Evolutionary conservation across 2,888 invertebrate genomes (phyloP).

Genomic region (Neoascia interrupta): DNA sequence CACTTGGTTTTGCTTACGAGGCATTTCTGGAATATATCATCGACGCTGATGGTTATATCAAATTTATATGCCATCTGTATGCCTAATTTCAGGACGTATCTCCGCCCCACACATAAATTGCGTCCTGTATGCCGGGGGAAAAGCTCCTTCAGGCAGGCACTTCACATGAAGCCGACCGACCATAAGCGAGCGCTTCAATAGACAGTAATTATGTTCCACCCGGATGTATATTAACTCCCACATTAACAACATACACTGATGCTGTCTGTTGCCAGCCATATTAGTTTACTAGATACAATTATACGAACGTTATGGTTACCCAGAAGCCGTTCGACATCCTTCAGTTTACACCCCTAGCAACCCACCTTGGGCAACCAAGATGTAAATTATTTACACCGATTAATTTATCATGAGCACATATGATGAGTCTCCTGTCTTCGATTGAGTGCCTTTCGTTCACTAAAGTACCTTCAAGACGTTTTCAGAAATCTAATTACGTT

Average conservation of each 20-base stretch:
- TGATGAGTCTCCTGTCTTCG: no score
- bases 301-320: constrained; percentile 31
- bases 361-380: constrained; percentile 9
- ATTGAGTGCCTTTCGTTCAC: not conserved
- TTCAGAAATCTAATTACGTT: constrained; percentile 10
- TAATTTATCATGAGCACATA: constrained; percentile 23
- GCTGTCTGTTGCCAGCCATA: constrained; percentile 7
- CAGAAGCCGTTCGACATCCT: constrained; percentile 18
- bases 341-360: not conserved
- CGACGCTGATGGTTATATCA: constrained; percentile 12
- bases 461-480: not conserved
- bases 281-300: constrained; percentile 44
- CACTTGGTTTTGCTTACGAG: not conserved
- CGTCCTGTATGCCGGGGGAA: not conserved
- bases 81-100: no score
- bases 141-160: not conserved
- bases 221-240: constrained; percentile 15
- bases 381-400: constrained; percentile 46
- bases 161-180: not conserved
- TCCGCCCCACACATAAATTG: constrained; percentile 11
- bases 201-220: constrained; percentile 24
- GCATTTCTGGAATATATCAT: not conserved
- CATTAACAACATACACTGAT: constrained; percentile 1
- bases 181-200: constrained; percentile 18
- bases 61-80: constrained; percentile 39